phyloP scores from a whole-genome alignment of 92 coral and sea anemone genomes.

The Scolanthus callimorphus region DNA sequence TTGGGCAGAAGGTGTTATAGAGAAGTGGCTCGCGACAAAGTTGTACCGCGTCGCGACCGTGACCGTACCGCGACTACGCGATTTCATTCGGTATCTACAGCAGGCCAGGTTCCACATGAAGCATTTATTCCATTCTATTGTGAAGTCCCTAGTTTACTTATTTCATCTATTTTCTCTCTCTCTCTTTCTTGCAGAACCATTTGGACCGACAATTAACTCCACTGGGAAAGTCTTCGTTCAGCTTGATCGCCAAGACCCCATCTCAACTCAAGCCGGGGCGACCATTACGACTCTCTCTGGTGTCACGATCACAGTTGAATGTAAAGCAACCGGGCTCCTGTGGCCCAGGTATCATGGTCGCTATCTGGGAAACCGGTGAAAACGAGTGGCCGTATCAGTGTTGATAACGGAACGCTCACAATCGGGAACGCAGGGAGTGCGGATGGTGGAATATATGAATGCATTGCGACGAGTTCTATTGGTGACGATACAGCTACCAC shows the following conservation, averaged over 20 bases:
- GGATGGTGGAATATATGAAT: conserved; percentile 67
- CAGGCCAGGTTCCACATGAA: too few relatives aligned
- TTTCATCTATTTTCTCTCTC: too few relatives aligned
- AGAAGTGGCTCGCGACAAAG: too few relatives aligned
- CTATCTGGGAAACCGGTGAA: conserved; percentile 49
- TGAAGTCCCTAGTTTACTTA: too few relatives aligned
- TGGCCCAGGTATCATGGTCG: conserved; percentile 71
- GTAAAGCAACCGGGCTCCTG: conserved; percentile 73
- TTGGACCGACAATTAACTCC: conserved; percentile 35
- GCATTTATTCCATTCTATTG: too few relatives aligned
- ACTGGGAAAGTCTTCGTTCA: conserved; percentile 16
- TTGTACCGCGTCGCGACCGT: too few relatives aligned
- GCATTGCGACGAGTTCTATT: conserved; percentile 63
- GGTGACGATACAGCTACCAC: conserved; percentile 71
- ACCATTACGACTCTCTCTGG: conserved; percentile 17
- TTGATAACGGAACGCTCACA: conserved; percentile 39
- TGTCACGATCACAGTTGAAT: conserved; percentile 31
- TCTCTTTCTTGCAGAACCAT: conserved; percentile 53
- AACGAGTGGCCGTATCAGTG: conserved; percentile 42
- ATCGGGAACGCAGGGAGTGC: conserved; percentile 50
- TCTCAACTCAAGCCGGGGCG: conserved; percentile 17
- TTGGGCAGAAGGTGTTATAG: too few relatives aligned
- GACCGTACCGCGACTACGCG: too few relatives aligned
- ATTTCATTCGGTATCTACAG: too few relatives aligned
- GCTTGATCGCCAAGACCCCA: conserved; percentile 18